Percentiles rank a stretch among this genome's conserved stretches.
phyloP scores from a whole-genome alignment of 2,888 invertebrate genomes.

The Amblyjoppa proteus region DNA sequence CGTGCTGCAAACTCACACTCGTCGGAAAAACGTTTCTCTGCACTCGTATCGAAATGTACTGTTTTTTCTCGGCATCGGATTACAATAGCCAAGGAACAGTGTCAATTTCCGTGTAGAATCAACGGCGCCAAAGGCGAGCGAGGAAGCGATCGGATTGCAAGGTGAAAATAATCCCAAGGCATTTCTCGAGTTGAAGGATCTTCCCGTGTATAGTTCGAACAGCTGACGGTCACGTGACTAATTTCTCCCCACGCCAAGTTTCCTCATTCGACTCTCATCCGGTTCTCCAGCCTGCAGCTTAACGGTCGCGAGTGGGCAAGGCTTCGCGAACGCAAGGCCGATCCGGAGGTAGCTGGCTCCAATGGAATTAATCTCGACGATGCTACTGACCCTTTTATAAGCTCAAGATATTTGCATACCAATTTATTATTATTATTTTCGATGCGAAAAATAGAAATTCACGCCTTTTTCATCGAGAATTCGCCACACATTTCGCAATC shows the following conservation, averaged over 20 bases:
- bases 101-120: not conserved
- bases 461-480: not conserved
- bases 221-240: slow-evolving; percentile 5
- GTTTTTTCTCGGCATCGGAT: not conserved
- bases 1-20: too few relatives aligned
- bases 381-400: slow-evolving; percentile 31
- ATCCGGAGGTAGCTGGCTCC: not conserved
- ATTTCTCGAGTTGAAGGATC: slow-evolving; percentile 37
- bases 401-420: not conserved
- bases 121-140: not conserved
- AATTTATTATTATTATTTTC: not conserved
- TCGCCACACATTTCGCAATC: not conserved
- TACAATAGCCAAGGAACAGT: not conserved
- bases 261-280: slow-evolving; percentile 5
- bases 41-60: too few relatives aligned
- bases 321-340: slow-evolving; percentile 22
- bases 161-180: slow-evolving; percentile 4
- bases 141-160: slow-evolving; percentile 10
- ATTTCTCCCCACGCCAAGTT: not conserved
- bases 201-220: slow-evolving; percentile 34
- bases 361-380: not conserved
- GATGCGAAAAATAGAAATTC: not conserved
- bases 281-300: slow-evolving; percentile 5
- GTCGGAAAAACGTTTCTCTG: too few relatives aligned
- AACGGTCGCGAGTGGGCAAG: not conserved